phyloP scores from a whole-genome alignment of 2,113 vertebrate species.

The Etheostoma spectabile region DNA sequence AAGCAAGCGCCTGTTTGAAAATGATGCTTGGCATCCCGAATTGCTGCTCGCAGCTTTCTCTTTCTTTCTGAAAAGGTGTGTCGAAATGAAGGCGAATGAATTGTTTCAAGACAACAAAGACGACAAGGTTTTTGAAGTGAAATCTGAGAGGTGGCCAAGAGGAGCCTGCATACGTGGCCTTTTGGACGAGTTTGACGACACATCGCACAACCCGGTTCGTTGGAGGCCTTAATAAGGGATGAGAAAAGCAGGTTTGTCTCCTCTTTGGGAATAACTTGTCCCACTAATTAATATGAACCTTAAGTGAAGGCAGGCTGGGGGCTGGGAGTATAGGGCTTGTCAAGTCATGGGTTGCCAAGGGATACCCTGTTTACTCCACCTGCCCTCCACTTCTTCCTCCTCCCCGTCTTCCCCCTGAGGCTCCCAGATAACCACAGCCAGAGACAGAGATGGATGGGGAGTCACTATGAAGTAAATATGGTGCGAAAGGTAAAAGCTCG shows the following conservation, averaged over 20 bases:
- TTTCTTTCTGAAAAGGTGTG: too few relatives aligned
- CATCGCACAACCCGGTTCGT: background rate
- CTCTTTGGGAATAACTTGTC: constrained; percentile 32
- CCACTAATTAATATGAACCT: constrained; percentile 67
- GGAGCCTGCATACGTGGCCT: background rate
- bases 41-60: too few relatives aligned
- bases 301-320: constrained; percentile 50
- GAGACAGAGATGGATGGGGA: constrained; percentile 69
- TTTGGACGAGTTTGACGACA: background rate
- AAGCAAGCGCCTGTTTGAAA: too few relatives aligned
- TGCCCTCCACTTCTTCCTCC: background rate
- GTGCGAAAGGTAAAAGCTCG: too few relatives aligned
- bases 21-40: too few relatives aligned
- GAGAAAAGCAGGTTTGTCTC: constrained; percentile 39
- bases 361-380: constrained; percentile 22
- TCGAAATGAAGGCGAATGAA: background rate
- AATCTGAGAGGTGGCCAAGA: background rate
- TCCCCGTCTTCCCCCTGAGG: constrained; percentile 50
- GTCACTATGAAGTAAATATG: background rate
- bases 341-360: constrained; percentile 71
- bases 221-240: background rate
- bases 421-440: constrained; percentile 58
- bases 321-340: constrained; percentile 13
- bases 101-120: background rate
- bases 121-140: background rate